A percentile compares a stretch with the other conserved stretches of the same genome.
These are phyloP conservation scores for Pseudochirops cupreus DNA, from an alignment of 2,797 vertebrate species.

Conservation along the genomic window DNA sequence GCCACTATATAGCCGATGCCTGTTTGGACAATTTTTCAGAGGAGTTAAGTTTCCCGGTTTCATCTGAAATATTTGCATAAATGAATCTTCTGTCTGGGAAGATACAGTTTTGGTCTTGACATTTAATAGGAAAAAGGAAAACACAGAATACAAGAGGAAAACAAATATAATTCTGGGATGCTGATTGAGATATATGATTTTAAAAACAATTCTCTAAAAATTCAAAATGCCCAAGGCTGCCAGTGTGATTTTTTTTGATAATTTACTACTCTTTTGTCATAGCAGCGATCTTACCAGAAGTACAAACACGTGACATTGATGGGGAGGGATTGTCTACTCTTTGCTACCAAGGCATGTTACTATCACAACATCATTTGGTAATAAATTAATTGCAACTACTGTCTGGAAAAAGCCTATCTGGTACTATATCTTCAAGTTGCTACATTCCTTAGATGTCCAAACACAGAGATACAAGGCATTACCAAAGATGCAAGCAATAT, in stretches of 20 bases:
- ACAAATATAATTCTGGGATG: not conserved
- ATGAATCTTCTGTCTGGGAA: not conserved
- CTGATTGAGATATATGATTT: not conserved
- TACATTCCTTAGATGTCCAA: slow-evolving; percentile 6
- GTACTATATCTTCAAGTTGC: slow-evolving; percentile 6
- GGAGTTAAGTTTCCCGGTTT: not conserved
- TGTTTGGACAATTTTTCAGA: not conserved
- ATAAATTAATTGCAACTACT: slow-evolving; percentile 36
- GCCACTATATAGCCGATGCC: not conserved
- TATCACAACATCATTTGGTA: not conserved
- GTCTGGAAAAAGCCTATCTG: not conserved
- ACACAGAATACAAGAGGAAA: not conserved
- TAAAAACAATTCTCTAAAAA: slow-evolving; percentile 28
- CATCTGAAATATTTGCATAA: not conserved
- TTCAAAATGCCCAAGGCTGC: not conserved
- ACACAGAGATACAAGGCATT: not conserved
- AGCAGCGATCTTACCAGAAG: not conserved
- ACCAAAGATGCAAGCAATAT: not conserved
- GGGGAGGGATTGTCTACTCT: slow-evolving; percentile 6
- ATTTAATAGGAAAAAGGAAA: not conserved
- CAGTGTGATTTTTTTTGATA: not conserved
- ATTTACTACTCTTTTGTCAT: not conserved
- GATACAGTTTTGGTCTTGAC: not conserved
- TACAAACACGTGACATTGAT: slow-evolving; percentile 16
- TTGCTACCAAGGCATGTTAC: slow-evolving; percentile 26